Evolutionary conservation across 2,888 invertebrate genomes (phyloP).

Genomic region (Heliconius cydno): DNA sequence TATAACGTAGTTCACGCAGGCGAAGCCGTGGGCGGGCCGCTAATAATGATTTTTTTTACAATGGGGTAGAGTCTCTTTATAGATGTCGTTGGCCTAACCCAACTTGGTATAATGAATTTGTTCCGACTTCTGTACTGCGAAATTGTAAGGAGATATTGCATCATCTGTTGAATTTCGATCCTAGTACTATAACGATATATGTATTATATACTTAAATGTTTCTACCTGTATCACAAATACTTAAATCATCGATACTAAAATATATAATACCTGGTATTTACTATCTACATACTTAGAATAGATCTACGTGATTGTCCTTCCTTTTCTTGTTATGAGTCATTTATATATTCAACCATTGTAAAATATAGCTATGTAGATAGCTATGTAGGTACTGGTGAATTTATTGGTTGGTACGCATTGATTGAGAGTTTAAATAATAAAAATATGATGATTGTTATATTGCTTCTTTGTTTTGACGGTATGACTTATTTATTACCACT

Average conservation of each 20-base stretch:
- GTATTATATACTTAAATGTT: background rate
- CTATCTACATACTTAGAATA: conserved; percentile 10
- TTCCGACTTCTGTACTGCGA: conserved; percentile 23
- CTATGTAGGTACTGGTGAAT: background rate
- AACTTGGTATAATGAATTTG: conserved; percentile 24
- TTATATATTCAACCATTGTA: background rate
- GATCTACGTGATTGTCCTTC: conserved; percentile 14
- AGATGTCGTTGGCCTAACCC: conserved; percentile 43
- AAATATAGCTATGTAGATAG: too few relatives aligned
- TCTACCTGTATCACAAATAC: background rate
- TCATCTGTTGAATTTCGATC: conserved; percentile 15
- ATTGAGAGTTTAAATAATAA: conserved; percentile 13
- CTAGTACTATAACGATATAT: too few relatives aligned
- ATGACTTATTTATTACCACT: background rate
- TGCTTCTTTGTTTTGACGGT: conserved; percentile 1
- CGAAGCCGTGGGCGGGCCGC: too few relatives aligned
- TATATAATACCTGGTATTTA: background rate
- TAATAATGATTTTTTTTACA: background rate
- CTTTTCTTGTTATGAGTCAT: conserved; percentile 16
- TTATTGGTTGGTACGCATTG: background rate
- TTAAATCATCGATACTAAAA: background rate
- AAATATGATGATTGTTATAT: conserved; percentile 4
- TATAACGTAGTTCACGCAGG: too few relatives aligned
- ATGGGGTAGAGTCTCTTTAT: conserved; percentile 1
- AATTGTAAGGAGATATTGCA: conserved; percentile 28